A percentile compares a stretch with the other conserved stretches of the same genome.
phyloP scores from a whole-genome alignment of 2,888 invertebrate species.

The Ditula angustiorana region DNA sequence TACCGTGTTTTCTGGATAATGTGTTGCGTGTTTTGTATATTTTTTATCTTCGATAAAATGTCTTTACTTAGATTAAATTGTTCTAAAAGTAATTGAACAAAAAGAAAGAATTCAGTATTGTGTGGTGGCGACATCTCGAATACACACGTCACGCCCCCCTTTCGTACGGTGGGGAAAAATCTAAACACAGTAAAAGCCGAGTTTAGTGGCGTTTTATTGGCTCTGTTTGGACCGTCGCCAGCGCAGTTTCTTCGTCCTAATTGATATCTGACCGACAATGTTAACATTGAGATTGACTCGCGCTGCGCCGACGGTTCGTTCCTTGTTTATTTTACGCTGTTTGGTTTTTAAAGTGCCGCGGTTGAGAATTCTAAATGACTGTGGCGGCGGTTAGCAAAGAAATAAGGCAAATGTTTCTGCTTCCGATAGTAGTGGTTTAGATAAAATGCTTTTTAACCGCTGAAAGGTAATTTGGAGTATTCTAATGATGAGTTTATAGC shows the following conservation, averaged over 20 bases:
- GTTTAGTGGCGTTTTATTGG: conserved; percentile 78
- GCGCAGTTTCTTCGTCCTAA: conserved; percentile 68
- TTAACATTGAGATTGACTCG: conserved; percentile 54
- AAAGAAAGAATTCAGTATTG: background rate
- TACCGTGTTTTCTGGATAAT: no score
- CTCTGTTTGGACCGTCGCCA: conserved; percentile 74
- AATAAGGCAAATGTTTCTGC: background rate
- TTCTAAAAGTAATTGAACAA: background rate
- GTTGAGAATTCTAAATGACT: background rate
- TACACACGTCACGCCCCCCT: conserved; percentile 59
- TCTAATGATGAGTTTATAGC: no score
- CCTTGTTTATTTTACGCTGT: conserved; percentile 41
- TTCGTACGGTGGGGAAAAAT: conserved; percentile 61
- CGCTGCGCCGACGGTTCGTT: conserved; percentile 49
- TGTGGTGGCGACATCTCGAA: conserved; percentile 57
- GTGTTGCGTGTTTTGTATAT: no score
- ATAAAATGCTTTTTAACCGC: no score
- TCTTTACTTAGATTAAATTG: no score
- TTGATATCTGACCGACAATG: conserved; percentile 78
- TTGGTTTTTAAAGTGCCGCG: conserved; percentile 23
- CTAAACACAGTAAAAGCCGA: conserved; percentile 75
- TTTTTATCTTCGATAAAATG: no score
- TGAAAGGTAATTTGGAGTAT: no score
- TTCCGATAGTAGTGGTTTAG: no score
- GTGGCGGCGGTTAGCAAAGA: background rate